Conservation (phyloP, 1,140 invertebrate species). For the Monomorium pharaonis region DNA sequence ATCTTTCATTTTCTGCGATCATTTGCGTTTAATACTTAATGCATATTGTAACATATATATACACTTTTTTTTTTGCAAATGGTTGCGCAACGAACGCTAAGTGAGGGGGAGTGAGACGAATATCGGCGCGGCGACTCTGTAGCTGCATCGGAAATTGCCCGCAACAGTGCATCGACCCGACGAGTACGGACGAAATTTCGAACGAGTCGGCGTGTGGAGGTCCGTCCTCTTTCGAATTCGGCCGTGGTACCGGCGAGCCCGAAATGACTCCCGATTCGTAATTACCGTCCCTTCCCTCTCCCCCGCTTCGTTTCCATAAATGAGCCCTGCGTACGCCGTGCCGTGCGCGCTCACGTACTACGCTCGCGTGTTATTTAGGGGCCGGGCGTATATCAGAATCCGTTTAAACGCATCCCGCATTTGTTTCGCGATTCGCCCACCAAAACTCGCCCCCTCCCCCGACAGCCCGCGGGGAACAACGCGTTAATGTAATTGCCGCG, state of each 20-base stretch:
- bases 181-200: conserved; percentile 23
- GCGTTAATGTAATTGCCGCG: conserved; percentile 56
- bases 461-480: conserved; percentile 22
- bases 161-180: conserved; percentile 47
- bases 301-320: conserved; percentile 60
- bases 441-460: conserved; percentile 29
- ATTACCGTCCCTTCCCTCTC: conserved; percentile 25
- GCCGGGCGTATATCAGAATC: conserved; percentile 41
- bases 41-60: background rate
- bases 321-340: conserved; percentile 25
- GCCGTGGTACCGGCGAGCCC: conserved; percentile 4
- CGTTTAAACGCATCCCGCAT: conserved; percentile 54
- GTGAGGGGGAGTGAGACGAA: conserved; percentile 32
- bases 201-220: conserved; percentile 1
- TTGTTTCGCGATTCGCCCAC: conserved; percentile 47
- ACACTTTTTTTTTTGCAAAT: conserved; percentile 39
- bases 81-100: conserved; percentile 68
- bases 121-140: conserved; percentile 20
- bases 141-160: conserved; percentile 70
- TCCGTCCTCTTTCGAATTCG: conserved; percentile 59
- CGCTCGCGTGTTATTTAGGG: conserved; percentile 52
- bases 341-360: background rate
- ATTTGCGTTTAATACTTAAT: conserved; percentile 67
- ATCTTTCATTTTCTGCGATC: background rate
- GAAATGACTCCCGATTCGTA: conserved; percentile 61